phyloP scores from a whole-genome alignment of 2,797 vertebrate species.

The Hirundo rustica region DNA sequence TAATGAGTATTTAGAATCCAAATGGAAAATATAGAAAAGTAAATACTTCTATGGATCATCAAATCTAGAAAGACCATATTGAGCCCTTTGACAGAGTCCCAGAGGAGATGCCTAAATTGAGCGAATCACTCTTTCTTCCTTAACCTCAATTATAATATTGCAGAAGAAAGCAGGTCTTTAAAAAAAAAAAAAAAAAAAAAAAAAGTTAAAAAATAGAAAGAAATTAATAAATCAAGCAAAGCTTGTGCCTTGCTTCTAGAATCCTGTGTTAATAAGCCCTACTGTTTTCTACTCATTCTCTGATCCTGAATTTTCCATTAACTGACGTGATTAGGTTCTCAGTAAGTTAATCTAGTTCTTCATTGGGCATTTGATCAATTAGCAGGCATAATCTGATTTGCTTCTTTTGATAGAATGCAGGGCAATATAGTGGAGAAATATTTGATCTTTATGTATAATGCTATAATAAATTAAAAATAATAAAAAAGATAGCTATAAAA shows the following conservation, averaged over 20 bases:
- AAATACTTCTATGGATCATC: background rate
- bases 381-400: background rate
- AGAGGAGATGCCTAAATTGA: background rate
- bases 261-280: background rate
- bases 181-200: background rate
- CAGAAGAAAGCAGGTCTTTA: background rate
- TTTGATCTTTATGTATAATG: background rate
- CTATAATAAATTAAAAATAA: background rate
- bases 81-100: background rate
- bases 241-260: background rate
- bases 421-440: background rate
- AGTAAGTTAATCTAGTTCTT: background rate
- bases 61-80: background rate
- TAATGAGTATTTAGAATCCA: background rate
- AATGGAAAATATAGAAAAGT: background rate
- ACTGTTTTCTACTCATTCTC: background rate
- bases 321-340: background rate
- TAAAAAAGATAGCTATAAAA: background rate
- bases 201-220: accelerated
- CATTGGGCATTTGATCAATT: background rate
- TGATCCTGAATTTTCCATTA: background rate
- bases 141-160: background rate
- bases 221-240: background rate
- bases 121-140: background rate
- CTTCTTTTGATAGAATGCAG: background rate